Percentiles rank a stretch among this genome's conserved stretches.
phyloP scores from a whole-genome alignment of 1,140 invertebrate genomes.

The Drosophila teissieri region DNA sequence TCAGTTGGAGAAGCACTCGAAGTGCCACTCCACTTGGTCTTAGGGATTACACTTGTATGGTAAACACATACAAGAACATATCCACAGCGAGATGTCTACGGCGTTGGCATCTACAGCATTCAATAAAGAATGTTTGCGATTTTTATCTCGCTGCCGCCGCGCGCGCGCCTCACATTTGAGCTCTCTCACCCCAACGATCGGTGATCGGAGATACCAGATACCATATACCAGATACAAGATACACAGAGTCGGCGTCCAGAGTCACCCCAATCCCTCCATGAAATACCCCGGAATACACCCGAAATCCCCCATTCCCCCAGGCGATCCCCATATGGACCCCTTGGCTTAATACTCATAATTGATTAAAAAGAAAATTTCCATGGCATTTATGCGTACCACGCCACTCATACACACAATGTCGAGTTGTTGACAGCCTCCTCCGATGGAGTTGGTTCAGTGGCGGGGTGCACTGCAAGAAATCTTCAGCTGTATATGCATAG shows the following conservation, averaged over 20 bases:
- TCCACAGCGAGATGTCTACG: constrained; percentile 14
- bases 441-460: constrained; percentile 7
- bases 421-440: constrained; percentile 73
- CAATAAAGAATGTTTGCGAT: constrained; percentile 83
- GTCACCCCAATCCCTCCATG: not conserved
- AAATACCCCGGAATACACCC: too few relatives aligned
- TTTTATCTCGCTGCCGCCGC: constrained; percentile 63
- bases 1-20: constrained; percentile 66
- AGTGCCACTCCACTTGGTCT: constrained; percentile 74
- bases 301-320: not conserved
- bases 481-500: too few relatives aligned
- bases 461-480: constrained; percentile 11
- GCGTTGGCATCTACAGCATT: constrained; percentile 79
- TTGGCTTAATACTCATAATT: constrained; percentile 82
- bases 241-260: not conserved
- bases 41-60: constrained; percentile 39
- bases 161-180: constrained; percentile 45
- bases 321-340: constrained; percentile 40
- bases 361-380: constrained; percentile 84
- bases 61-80: constrained; percentile 11
- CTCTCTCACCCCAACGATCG: constrained; percentile 29
- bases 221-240: constrained; percentile 40
- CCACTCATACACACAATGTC: constrained; percentile 80
- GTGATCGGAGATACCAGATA: constrained; percentile 37
- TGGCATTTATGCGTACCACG: constrained; percentile 81